Evolutionary conservation across 1,140 invertebrate genomes (phyloP).

Genomic region (Neodiprion lecontei): DNA sequence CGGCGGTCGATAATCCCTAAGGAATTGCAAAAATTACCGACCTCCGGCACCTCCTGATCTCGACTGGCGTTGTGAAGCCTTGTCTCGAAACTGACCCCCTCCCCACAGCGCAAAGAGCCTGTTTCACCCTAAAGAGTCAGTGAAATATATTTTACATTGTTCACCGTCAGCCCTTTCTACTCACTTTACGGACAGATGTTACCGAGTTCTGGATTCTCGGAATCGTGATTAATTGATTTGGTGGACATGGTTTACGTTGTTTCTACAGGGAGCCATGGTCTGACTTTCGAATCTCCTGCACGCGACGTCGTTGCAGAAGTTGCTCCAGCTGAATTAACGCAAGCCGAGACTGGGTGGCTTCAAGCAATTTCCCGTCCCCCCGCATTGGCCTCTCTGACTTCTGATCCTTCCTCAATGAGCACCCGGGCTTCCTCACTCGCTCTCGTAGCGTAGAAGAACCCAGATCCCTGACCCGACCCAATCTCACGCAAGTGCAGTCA

Average conservation of each 20-base stretch:
- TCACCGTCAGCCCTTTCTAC: too few species aligned
- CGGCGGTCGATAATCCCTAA: background rate
- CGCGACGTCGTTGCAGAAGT: background rate
- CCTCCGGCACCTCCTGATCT: background rate
- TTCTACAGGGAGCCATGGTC: background rate
- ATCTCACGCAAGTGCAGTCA: background rate
- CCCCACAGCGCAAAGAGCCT: too few species aligned
- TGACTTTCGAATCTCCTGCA: background rate
- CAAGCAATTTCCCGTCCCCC: background rate
- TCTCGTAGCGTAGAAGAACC: background rate
- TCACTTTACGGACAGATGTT: too few species aligned
- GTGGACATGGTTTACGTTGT: background rate
- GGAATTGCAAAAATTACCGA: conserved; percentile 2
- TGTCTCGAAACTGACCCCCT: too few species aligned
- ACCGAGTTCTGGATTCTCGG: too few species aligned
- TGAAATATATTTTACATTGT: too few species aligned
- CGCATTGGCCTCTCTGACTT: background rate
- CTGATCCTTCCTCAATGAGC: conserved; percentile 3
- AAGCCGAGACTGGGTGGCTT: background rate
- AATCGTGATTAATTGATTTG: too few species aligned
- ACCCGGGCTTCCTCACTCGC: background rate
- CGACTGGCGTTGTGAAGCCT: too few species aligned
- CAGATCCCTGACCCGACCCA: background rate
- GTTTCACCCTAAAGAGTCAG: too few species aligned
- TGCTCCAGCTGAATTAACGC: background rate